Conservation (phyloP, 1,140 invertebrate genomes). For the Drosophila kohkoa region DNA sequence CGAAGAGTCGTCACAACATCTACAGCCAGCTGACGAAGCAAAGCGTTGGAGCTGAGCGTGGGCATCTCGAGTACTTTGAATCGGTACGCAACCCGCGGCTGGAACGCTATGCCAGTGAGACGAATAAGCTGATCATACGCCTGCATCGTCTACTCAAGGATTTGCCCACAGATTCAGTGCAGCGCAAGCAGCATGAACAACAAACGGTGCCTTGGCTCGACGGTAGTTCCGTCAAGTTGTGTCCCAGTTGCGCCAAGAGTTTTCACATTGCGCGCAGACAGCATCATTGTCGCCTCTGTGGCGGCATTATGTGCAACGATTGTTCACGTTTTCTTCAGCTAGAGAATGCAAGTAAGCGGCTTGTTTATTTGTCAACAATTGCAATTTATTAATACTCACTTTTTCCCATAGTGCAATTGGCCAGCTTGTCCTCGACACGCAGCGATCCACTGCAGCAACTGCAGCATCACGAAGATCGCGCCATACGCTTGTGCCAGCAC, state of each 20-base stretch:
- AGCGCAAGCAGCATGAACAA: slow-evolving; percentile 92
- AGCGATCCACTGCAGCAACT: slow-evolving; percentile 60
- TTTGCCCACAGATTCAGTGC: slow-evolving; percentile 91
- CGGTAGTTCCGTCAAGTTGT: slow-evolving; percentile 94
- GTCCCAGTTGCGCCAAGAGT: slow-evolving; percentile 94
- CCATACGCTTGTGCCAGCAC: slow-evolving; percentile 92
- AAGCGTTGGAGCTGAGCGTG: slow-evolving; percentile 88
- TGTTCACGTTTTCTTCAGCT: slow-evolving; percentile 96
- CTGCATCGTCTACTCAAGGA: slow-evolving; percentile 96
- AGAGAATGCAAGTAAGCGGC: slow-evolving; percentile 91
- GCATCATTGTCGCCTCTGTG: slow-evolving; percentile 98
- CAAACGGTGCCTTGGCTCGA: slow-evolving; percentile 96
- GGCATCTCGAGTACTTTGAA: slow-evolving; percentile 92
- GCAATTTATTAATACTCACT: neutral
- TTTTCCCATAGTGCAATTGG: slow-evolving; percentile 62
- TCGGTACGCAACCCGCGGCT: slow-evolving; percentile 89
- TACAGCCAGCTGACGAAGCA: slow-evolving; percentile 88
- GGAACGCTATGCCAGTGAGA: slow-evolving; percentile 96
- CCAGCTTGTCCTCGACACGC: slow-evolving; percentile 68
- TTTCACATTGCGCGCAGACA: slow-evolving; percentile 95
- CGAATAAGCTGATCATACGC: slow-evolving; percentile 97
- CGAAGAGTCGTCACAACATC: slow-evolving; percentile 69
- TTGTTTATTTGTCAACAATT: neutral
- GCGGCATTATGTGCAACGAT: slow-evolving; percentile 96
- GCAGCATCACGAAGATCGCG: slow-evolving; percentile 82